Conservation (phyloP, 2,888 invertebrate species). For the Trachelus tabidus region DNA sequence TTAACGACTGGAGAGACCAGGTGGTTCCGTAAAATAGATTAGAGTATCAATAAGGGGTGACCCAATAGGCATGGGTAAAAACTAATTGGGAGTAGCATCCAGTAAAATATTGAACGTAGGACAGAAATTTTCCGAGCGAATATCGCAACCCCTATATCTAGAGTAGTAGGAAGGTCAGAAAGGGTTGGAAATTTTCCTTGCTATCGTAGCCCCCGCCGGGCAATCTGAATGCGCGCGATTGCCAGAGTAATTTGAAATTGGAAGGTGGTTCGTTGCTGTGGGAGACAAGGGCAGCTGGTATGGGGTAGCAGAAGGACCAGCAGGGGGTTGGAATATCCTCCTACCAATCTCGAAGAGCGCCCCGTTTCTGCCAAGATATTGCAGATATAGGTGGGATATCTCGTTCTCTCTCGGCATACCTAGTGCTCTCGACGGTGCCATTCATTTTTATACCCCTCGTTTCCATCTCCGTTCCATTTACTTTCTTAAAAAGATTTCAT, state of each 20-base stretch:
- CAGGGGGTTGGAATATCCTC: neutral
- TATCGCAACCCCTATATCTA: too few species aligned
- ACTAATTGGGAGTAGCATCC: neutral
- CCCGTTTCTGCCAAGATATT: neutral
- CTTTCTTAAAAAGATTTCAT: slow-evolving; percentile 48
- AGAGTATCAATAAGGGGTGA: neutral
- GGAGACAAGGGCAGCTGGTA: neutral
- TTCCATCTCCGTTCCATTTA: slow-evolving; percentile 49
- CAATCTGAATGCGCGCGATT: neutral
- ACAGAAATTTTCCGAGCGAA: neutral
- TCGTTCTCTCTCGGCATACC: neutral
- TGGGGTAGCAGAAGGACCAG: neutral
- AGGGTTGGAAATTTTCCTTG: neutral
- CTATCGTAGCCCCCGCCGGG: neutral
- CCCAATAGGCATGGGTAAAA: neutral
- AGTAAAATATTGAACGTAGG: neutral
- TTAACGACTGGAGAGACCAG: neutral
- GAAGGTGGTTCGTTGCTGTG: neutral
- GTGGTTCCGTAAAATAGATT: neutral
- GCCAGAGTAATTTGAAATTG: neutral
- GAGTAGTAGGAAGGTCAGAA: neutral
- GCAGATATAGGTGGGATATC: neutral
- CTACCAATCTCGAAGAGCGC: neutral
- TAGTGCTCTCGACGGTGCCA: slow-evolving; percentile 24
- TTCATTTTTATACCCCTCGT: slow-evolving; percentile 47